Conservation (phyloP, 2,888 invertebrate genomes). For the Ypsolopha scabrella region DNA sequence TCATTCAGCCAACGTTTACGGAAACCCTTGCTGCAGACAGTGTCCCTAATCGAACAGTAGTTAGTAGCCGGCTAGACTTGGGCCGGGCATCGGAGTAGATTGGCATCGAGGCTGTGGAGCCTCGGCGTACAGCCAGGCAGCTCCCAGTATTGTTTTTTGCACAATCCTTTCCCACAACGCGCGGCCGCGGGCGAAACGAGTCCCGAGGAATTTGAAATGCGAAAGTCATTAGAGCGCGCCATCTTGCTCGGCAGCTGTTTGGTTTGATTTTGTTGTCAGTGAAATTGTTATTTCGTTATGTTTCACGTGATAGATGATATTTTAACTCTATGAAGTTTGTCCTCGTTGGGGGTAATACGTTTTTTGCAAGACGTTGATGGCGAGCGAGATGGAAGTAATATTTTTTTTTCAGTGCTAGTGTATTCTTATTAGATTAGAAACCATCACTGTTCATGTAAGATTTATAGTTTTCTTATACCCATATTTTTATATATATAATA, state of each 20-base stretch:
- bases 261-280: neutral
- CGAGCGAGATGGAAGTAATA: no score
- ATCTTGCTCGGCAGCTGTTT: constrained; percentile 1
- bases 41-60: neutral
- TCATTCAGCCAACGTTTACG: constrained; percentile 1
- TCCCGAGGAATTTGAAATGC: constrained; percentile 3
- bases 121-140: neutral
- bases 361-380: neutral
- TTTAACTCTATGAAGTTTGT: no score
- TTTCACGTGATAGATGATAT: neutral
- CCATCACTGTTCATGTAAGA: no score
- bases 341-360: neutral
- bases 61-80: neutral
- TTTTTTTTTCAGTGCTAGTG: no score
- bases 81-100: constrained; percentile 5
- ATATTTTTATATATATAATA: no score
- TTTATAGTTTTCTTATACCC: no score
- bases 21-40: neutral
- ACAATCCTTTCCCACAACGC: constrained; percentile 8
- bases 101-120: constrained; percentile 9
- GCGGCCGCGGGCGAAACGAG: neutral
- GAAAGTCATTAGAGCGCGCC: constrained; percentile 2
- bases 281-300: neutral
- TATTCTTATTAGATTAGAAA: no score
- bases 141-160: constrained; percentile 12